A percentile compares a stretch with the other conserved stretches of the same genome.
phyloP scores from a whole-genome alignment of 2,797 vertebrate genomes.

The Rhinatrema bivittatum region DNA sequence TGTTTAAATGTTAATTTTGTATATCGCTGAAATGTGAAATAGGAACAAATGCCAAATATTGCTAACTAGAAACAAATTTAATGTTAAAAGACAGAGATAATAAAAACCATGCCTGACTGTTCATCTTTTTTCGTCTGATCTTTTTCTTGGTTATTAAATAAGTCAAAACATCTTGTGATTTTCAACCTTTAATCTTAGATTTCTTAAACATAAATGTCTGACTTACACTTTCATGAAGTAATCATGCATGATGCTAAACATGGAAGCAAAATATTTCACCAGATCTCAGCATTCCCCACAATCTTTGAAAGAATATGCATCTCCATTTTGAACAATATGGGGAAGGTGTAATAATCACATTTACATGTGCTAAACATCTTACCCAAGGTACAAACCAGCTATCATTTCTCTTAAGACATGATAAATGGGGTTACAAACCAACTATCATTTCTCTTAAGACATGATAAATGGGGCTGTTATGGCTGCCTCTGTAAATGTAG shows the following conservation, averaged over 20 bases:
- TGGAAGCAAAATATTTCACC: constrained; percentile 17
- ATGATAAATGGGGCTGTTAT: too few relatives aligned
- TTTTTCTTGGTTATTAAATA: constrained; percentile 37
- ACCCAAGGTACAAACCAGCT: too few relatives aligned
- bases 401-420: too few relatives aligned
- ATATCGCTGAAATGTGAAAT: constrained; percentile 21
- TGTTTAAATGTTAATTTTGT: constrained; percentile 40
- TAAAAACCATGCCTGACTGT: constrained; percentile 33
- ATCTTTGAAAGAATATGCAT: not conserved
- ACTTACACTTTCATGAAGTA: constrained; percentile 24
- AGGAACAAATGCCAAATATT: constrained; percentile 31
- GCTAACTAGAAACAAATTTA: constrained; percentile 46
- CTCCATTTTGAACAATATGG: too few relatives aligned
- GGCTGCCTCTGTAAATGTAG: too few relatives aligned
- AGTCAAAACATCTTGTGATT: constrained; percentile 39
- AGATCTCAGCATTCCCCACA: not conserved
- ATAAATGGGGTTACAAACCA: too few relatives aligned
- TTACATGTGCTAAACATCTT: too few relatives aligned
- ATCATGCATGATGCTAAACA: constrained; percentile 20
- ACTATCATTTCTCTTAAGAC: too few relatives aligned
- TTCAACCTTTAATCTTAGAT: constrained; percentile 39
- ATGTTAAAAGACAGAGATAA: constrained; percentile 39
- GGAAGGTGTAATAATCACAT: too few relatives aligned
- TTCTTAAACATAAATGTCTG: constrained; percentile 29
- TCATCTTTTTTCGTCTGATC: constrained; percentile 39